These are phyloP conservation scores for Myrmecobius fasciatus DNA, from an alignment of 2,113 vertebrate species.

Conservation along the genomic window DNA sequence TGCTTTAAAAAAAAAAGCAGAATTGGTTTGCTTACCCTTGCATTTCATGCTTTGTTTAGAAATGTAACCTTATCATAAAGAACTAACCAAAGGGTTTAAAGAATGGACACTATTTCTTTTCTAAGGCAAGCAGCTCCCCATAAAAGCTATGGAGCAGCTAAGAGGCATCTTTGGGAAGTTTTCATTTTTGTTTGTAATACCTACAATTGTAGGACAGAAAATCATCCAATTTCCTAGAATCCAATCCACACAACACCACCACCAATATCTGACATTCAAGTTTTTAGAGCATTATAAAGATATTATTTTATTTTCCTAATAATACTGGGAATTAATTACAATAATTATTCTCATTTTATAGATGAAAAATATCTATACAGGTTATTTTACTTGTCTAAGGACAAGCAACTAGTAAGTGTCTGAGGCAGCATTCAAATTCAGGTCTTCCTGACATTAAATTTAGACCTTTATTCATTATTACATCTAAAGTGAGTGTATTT, in stretches of 20 bases:
- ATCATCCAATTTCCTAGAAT: not conserved
- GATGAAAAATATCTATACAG: not conserved
- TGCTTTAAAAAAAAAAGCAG: too few relatives aligned
- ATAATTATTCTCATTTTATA: not conserved
- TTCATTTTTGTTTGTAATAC: not conserved
- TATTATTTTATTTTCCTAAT: not conserved
- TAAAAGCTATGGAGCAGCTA: not conserved
- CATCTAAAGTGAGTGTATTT: not conserved
- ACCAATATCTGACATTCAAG: not conserved
- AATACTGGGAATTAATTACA: not conserved
- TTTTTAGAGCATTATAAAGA: not conserved
- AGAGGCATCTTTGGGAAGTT: not conserved
- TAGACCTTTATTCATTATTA: not conserved
- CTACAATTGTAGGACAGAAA: not conserved
- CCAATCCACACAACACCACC: not conserved
- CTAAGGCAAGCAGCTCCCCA: not conserved
- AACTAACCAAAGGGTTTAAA: not conserved
- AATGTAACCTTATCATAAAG: not conserved
- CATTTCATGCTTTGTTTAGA: not conserved
- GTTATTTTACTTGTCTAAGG: not conserved
- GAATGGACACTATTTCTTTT: not conserved
- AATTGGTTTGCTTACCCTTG: not conserved
- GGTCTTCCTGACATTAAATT: not conserved
- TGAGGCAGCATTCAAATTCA: not conserved
- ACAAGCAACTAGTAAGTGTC: not conserved